Evolutionary conservation across 2,113 vertebrate genomes (phyloP).

Genomic region (Turnix velox): DNA sequence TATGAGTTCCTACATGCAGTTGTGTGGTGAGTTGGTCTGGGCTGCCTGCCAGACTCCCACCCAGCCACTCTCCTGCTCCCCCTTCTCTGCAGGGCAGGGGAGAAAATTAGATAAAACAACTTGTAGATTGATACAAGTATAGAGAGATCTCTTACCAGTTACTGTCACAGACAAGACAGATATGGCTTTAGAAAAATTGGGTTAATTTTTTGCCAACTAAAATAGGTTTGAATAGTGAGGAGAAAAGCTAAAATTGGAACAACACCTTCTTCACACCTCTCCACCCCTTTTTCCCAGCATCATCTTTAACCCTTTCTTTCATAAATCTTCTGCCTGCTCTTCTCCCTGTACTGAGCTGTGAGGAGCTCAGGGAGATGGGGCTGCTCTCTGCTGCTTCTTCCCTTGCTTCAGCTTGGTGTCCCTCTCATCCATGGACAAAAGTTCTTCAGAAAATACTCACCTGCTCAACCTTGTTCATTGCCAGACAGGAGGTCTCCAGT

Average conservation of each 20-base stretch:
- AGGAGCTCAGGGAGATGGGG: rapidly evolving
- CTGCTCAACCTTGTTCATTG: background rate
- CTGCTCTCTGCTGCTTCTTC: background rate
- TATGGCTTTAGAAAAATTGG: background rate
- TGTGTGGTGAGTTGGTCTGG: background rate
- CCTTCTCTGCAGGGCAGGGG: background rate
- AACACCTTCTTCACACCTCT: background rate
- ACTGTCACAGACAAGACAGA: background rate
- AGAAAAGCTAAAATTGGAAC: background rate
- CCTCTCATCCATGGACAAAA: background rate
- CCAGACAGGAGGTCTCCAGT: background rate
- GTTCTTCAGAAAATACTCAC: background rate
- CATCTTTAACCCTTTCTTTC: background rate
- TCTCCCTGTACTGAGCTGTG: rapidly evolving
- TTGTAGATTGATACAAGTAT: rapidly evolving
- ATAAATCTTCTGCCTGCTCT: rapidly evolving
- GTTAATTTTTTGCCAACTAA: background rate
- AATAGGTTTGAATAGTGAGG: background rate
- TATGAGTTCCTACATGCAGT: background rate
- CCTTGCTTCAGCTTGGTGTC: rapidly evolving
- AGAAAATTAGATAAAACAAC: background rate
- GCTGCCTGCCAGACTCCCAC: rapidly evolving
- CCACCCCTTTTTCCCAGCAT: background rate
- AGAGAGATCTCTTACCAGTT: background rate
- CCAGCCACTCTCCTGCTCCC: rapidly evolving